These are phyloP conservation scores for Calliopsis andreniformis DNA, from an alignment of 1,140 invertebrate genomes.

Conservation along the genomic window DNA sequence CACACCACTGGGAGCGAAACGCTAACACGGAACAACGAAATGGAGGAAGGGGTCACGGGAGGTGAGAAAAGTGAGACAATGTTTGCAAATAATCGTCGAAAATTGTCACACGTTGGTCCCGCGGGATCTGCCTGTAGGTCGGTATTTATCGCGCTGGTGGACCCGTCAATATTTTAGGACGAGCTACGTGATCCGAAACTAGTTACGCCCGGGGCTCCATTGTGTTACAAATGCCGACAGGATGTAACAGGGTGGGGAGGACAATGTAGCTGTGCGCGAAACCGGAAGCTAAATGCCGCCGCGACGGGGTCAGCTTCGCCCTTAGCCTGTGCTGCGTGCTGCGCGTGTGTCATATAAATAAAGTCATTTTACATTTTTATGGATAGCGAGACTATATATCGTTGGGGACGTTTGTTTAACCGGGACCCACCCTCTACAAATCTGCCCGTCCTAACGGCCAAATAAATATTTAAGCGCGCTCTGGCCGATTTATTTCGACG, in stretches of 20 bases:
- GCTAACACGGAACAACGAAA: no score
- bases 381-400: conserved; percentile 19
- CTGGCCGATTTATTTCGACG: neutral
- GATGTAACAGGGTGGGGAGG: conserved; percentile 14
- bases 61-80: no score
- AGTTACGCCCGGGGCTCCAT: conserved; percentile 31
- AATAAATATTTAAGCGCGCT: conserved; percentile 41
- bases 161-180: conserved; percentile 50
- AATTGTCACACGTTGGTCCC: neutral
- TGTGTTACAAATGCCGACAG: conserved; percentile 41
- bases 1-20: no score
- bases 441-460: neutral
- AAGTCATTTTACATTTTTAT: conserved; percentile 74
- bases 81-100: neutral
- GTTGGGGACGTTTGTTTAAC: conserved; percentile 34
- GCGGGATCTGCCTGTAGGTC: neutral
- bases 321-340: conserved; percentile 40
- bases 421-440: neutral
- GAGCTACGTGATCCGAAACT: conserved; percentile 51
- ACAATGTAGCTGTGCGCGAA: conserved; percentile 52
- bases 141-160: conserved; percentile 32
- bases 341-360: conserved; percentile 70
- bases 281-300: conserved; percentile 65
- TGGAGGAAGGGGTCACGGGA: no score
- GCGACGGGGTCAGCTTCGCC: conserved; percentile 58